Conservation (phyloP, 1,140 invertebrate species). For the Wiebesia pumilae region DNA sequence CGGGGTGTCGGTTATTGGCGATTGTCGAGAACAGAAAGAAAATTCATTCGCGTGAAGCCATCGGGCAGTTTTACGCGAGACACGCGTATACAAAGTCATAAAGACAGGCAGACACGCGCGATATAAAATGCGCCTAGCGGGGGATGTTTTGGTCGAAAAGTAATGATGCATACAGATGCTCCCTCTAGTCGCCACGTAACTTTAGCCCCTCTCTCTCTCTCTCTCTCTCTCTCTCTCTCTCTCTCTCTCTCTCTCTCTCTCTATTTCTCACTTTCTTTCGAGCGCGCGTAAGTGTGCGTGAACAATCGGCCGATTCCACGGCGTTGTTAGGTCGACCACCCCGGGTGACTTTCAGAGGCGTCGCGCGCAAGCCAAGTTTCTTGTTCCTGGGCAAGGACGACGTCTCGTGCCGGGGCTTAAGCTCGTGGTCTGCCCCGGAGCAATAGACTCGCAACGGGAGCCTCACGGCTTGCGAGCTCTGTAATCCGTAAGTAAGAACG, state of each 20-base stretch:
- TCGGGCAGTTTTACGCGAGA: neutral
- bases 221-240: too few relatives aligned
- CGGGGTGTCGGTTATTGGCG: neutral
- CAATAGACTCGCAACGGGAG: neutral
- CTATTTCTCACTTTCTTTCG: too few relatives aligned
- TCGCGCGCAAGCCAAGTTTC: neutral
- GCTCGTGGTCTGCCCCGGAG: neutral
- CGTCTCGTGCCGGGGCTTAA: neutral
- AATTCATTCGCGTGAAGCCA: neutral
- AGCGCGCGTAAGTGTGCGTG: neutral
- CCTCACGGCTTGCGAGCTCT: neutral
- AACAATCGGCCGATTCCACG: neutral
- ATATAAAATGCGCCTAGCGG: neutral
- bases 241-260: too few relatives aligned
- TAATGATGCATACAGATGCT: constrained; percentile 11
- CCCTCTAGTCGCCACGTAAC: neutral
- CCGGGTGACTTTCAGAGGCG: neutral
- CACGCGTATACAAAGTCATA: neutral
- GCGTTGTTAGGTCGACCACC: neutral
- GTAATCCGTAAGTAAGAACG: constrained; percentile 27
- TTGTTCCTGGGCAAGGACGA: neutral
- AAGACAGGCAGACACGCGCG: neutral
- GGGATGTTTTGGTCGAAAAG: neutral
- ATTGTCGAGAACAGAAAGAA: neutral
- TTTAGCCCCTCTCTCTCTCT: too few relatives aligned